Conservation (phyloP, 2,888 invertebrate genomes). For the Ptilodon capucinus region DNA sequence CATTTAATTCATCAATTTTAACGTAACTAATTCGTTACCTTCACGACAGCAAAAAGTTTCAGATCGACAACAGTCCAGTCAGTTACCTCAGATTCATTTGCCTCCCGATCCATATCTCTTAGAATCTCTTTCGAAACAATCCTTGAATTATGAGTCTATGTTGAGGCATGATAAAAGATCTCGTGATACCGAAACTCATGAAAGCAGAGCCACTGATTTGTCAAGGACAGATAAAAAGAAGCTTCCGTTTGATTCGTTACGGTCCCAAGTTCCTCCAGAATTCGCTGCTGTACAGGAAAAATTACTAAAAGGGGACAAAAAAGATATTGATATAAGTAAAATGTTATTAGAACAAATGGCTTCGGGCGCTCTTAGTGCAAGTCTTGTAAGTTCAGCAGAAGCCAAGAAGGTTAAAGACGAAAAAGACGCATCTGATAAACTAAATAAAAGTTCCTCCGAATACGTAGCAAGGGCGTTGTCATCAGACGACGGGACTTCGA, state of each 20-base stretch:
- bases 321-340: slow-evolving; percentile 87
- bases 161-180: slow-evolving; percentile 77
- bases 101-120: slow-evolving; percentile 89
- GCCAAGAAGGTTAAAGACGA: slow-evolving; percentile 86
- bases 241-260: slow-evolving; percentile 78
- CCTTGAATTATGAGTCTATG: slow-evolving; percentile 84
- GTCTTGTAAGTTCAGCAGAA: slow-evolving; percentile 75
- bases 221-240: slow-evolving; percentile 81
- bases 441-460: slow-evolving; percentile 88
- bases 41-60: slow-evolving; percentile 71
- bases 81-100: slow-evolving; percentile 86
- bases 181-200: slow-evolving; percentile 84
- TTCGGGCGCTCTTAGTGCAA: slow-evolving; percentile 77
- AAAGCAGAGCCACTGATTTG: slow-evolving; percentile 82
- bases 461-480: slow-evolving; percentile 84
- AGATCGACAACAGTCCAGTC: slow-evolving; percentile 76
- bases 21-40: slow-evolving; percentile 73
- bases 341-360: slow-evolving; percentile 87
- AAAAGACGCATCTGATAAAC: slow-evolving; percentile 88
- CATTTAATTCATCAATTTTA: slow-evolving; percentile 72
- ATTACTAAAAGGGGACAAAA: slow-evolving; percentile 81
- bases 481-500: slow-evolving; percentile 50
- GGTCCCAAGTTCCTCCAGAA: slow-evolving; percentile 85
- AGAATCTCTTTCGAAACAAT: slow-evolving; percentile 86
- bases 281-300: slow-evolving; percentile 85